Base-by-base conservation (phyloP, 2,113 vertebrate genomes). In the Psilopsiagon aymara region DNA sequence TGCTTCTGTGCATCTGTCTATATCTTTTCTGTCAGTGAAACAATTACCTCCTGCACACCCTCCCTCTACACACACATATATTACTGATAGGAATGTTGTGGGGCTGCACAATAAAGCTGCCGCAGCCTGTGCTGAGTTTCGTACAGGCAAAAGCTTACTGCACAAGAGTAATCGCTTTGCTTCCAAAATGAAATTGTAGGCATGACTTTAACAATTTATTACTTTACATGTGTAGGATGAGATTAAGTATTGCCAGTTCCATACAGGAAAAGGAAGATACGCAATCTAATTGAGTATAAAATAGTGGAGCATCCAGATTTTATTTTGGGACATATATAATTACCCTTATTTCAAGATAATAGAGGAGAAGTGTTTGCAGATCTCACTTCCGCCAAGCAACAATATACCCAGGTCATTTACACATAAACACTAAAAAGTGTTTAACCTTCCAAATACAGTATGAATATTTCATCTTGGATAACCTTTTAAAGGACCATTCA, bases 11-110 rank as follows among this genome's bases (percentile, higher is more conserved):
- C 95, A 93, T 95, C 94, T 95, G 94, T 96, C 96, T 91, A 52
- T 86, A 94, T 92, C 96, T 92, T 83, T 94, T 95, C 95, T 96
- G 94, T 94, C 95, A 97, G 87, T 94, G 94, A 87, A 95, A 95
- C 92, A 95, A 95, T 95, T 95, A 95, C 77, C 91, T 94, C 91
- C 79, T 0, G 67, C 92, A 88, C 3, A 1, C 88, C 82, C 82
- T 74, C 82, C 52, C 79, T 60, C 69, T n/a, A 1, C 64, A 69
- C 80, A 74, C 66, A 87, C 87, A 91, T 63, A 49, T 41, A 95
- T 95, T 92, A 70, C 62, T 68, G 82, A 27, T 46, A 87, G 92
- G 96, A 96, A 97, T 94, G 94, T 68, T 93, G 86, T 43, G 46
- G 3, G 86, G 85, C 92, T 92, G 76, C 85, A 93, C 95, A 88